Percentiles rank a stretch among this genome's conserved stretches.
phyloP scores from a whole-genome alignment of 1,140 invertebrate species.

The Solenopsis invicta region DNA sequence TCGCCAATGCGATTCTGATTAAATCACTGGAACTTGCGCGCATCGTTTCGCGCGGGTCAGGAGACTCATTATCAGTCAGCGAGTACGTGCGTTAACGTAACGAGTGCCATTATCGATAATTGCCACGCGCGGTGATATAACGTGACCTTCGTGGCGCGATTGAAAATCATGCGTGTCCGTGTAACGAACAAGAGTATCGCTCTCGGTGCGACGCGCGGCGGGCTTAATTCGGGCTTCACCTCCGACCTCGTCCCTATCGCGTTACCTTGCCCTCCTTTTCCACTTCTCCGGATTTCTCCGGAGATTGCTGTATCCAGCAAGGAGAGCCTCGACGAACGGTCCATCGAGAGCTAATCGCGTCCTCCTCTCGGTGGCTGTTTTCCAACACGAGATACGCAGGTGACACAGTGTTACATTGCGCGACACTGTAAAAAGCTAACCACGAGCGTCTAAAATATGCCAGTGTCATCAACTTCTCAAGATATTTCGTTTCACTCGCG shows the following conservation, averaged over 20 bases:
- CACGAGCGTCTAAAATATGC: too few relatives aligned
- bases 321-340: not conserved
- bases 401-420: too few relatives aligned
- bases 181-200: not conserved
- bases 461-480: too few relatives aligned
- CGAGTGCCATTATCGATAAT: constrained; percentile 20
- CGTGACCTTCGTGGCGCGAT: not conserved
- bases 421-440: too few relatives aligned
- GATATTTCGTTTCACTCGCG: too few relatives aligned
- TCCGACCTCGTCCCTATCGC: constrained; percentile 35
- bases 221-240: constrained; percentile 43
- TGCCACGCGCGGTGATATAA: not conserved
- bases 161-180: not conserved
- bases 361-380: too few relatives aligned
- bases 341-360: not conserved
- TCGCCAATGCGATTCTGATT: not conserved
- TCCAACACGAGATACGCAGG: too few relatives aligned
- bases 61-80: not conserved
- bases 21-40: not conserved
- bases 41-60: not conserved
- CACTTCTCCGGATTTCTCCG: not conserved
- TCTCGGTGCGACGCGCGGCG: not conserved
- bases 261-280: constrained; percentile 67
- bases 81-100: not conserved
- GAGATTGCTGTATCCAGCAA: not conserved